These are phyloP conservation scores for Dendrocincla tyrannina DNA, from an alignment of 2,797 vertebrate genomes.

Conservation along the genomic window DNA sequence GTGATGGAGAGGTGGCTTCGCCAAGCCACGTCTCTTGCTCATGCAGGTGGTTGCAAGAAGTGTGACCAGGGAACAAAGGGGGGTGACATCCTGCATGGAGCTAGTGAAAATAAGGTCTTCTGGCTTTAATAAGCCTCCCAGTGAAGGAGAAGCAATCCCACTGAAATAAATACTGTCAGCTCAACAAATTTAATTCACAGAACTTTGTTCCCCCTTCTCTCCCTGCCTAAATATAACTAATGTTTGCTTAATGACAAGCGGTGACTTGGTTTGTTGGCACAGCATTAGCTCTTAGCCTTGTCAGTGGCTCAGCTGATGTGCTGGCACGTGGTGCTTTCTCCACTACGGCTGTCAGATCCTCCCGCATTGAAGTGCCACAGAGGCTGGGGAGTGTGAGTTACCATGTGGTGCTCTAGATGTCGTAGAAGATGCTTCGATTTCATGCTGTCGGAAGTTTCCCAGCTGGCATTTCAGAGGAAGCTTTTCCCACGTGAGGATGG, in stretches of 20 bases:
- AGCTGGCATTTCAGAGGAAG: constrained; percentile 11
- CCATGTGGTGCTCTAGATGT: constrained; percentile 1
- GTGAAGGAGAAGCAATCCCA: neutral
- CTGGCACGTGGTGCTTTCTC: neutral
- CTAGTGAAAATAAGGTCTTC: fast-evolving
- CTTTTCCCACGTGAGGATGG: neutral
- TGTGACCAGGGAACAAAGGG: fast-evolving
- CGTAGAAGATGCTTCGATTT: neutral
- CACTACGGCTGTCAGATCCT: neutral
- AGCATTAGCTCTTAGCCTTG: neutral
- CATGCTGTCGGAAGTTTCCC: neutral
- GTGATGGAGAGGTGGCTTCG: neutral
- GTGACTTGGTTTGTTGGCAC: neutral
- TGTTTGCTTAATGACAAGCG: neutral
- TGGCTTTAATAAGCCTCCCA: neutral
- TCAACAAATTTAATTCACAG: neutral
- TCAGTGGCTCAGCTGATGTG: neutral
- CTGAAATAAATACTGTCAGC: neutral
- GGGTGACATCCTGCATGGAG: fast-evolving
- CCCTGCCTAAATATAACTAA: neutral
- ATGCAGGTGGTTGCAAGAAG: neutral
- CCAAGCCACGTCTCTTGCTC: fast-evolving
- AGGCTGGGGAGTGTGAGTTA: neutral
- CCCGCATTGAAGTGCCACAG: neutral
- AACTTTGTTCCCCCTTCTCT: neutral